Conservation (phyloP, 2,797 vertebrate genomes). For the Parambassis ranga region DNA sequence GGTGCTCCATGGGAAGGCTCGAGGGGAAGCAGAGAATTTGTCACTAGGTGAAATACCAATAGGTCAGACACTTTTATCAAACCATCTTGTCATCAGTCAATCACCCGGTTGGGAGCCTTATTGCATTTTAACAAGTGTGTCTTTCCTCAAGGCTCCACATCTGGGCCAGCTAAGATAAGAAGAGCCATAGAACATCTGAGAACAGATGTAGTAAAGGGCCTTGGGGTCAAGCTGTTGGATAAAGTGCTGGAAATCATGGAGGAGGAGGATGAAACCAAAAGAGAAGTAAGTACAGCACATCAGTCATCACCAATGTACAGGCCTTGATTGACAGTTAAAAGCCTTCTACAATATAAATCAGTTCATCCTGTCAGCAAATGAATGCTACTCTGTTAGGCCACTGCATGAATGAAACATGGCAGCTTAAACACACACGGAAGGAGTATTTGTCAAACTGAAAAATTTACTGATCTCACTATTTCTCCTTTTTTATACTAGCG, state of each 20-base stretch:
- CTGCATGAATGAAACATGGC: no score
- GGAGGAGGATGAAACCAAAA: constrained; percentile 86
- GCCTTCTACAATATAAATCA: neutral
- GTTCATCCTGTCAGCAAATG: no score
- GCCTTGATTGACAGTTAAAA: neutral
- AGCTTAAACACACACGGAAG: no score
- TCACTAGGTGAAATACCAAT: constrained; percentile 81
- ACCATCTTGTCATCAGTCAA: neutral
- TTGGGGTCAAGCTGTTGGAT: constrained; percentile 92
- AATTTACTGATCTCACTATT: neutral
- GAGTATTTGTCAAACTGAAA: neutral
- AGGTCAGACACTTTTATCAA: constrained; percentile 64
- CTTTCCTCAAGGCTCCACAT: constrained; percentile 71
- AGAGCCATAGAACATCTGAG: constrained; percentile 90
- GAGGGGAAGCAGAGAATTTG: constrained; percentile 78
- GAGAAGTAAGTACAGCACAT: constrained; percentile 81
- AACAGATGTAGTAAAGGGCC: constrained; percentile 89
- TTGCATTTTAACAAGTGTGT: neutral
- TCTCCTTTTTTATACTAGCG: constrained; percentile 72
- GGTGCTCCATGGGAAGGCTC: constrained; percentile 89
- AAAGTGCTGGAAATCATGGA: constrained; percentile 90
- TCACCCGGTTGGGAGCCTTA: neutral
- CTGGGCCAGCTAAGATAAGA: constrained; percentile 88
- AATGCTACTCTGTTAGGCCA: no score
- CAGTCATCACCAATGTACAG: neutral